Evolutionary conservation across 2,113 vertebrate species (phyloP).

Genomic region (Parus major): DNA sequence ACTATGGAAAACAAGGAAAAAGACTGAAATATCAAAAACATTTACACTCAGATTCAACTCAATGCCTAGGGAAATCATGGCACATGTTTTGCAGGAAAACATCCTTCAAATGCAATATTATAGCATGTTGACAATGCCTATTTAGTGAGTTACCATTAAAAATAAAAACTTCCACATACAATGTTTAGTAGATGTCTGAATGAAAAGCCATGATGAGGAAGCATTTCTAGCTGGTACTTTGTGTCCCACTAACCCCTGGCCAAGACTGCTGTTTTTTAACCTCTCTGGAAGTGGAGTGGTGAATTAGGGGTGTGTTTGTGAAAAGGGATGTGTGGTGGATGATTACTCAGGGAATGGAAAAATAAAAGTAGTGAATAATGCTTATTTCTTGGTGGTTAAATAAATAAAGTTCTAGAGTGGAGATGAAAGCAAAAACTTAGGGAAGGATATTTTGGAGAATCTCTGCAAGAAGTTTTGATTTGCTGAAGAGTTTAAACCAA

Average conservation of each 20-base stretch:
- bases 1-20: not conserved
- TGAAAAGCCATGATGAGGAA: not conserved
- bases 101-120: not conserved
- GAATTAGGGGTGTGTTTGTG: not conserved
- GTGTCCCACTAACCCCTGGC: not conserved
- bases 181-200: not conserved
- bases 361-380: not conserved
- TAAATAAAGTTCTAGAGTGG: not conserved
- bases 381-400: not conserved
- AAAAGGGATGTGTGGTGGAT: not conserved
- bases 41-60: not conserved
- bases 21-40: not conserved
- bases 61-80: not conserved
- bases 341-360: not conserved
- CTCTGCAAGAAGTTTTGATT: not conserved
- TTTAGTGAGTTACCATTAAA: not conserved
- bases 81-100: not conserved
- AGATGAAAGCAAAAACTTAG: not conserved
- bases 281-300: not conserved
- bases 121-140: accelerated
- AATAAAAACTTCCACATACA: not conserved
- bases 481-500: not conserved
- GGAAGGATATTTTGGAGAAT: not conserved
- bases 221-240: not conserved
- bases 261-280: not conserved